Evolutionary conservation across 2,113 vertebrate species (phyloP), one percentile per base, ranked within the genome.

Genomic region (Caranx ignobilis): DNA sequence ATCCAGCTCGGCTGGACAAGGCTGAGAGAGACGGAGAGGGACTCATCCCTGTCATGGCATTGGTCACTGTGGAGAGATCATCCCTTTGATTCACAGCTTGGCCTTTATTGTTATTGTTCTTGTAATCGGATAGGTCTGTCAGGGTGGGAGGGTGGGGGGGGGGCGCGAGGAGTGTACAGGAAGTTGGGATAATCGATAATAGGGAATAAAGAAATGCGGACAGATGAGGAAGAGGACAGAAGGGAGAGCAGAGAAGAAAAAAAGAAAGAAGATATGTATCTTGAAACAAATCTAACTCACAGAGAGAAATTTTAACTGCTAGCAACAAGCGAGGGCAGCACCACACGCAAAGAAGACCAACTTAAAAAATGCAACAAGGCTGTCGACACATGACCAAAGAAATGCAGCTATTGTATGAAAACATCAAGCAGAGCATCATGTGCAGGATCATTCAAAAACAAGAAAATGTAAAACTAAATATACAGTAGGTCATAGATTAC

Each of bases 11-110:
- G 90, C 97, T 99, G 93, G 98, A 97, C 91, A 99, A 83, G 85
- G 96, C 97, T 0, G 97, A 96, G 78, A 99, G 96, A 60, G 98
- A 97, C 61, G 97, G 97, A 32, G 98, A 99, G 68, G 98, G 98
- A 84, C 97, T 99, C 96, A 99, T 96, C 89, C 97, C 97, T 5
- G 96, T 97, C 79, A 99, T 97, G 88, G 97, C 96, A 55, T 98
- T 97, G 95, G 97, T 98, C 96, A 99, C 98, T 99, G 97, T 96
- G 96, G 96, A 98, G 95, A 98, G 95, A 97, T 96, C 96, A 97
- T 93, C 95, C 89, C 91, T 95, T 94, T 95, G 94, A 95, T 94
- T 97, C 96, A 96, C 88, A 93, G 92, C 91, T 89, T 89, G 87
- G 92, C 79, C 86, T 92, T 90, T 95, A 94, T 88, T 90, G 89